Evolutionary conservation across 1,140 invertebrate species (phyloP), one percentile per base, ranked within the genome.

Genomic region (Penaeus chinensis): DNA sequence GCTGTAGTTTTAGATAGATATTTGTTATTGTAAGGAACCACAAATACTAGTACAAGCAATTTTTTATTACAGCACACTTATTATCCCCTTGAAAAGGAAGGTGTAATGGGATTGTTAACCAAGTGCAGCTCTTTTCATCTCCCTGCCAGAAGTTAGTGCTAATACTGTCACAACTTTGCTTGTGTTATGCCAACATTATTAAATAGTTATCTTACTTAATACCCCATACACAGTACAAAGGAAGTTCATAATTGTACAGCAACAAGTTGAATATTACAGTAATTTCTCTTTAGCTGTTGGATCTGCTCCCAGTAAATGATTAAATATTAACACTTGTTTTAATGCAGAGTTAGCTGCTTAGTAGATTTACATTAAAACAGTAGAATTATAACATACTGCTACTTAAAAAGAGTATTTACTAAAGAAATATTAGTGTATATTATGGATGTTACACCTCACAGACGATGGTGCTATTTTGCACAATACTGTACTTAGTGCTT

Each of bases 161-260:
- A 37, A 54, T 54, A 27, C n/a, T 69, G 63, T 62, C 42, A 63
- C 74, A 84, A 76, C 83, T 78, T 61, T 85, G 65, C 66, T 65
- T 79, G 66, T 61, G 80, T 32, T 63, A 80, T 86, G 76, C 63
- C 37, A 54, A 54, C 54, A 54, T 54, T 54, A 54, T 54, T 54
- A 54, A 54, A 54, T 54, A 13, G 10, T 54, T 54, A 54, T 54
- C 54, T 54, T 54, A 54, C 54, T 54, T 54, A 54, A 54, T 54
- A 54, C 84, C 84, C 84, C 84, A 86, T 86, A 78, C 84, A 86
- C 84, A 86, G 84, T 86, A 86, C 84, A 86, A 86, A 86, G 84
- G 79, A 77, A 27, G 32, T n/a, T 37, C 47, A 77, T 77, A 37
- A 27, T 47, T 86, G 78, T 86, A 86, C 84, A 79, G 77, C 80